Evolutionary conservation across 2,113 vertebrate species (phyloP), one percentile per base, ranked within the genome.

Genomic region (Trichomycterus rosablanca): DNA sequence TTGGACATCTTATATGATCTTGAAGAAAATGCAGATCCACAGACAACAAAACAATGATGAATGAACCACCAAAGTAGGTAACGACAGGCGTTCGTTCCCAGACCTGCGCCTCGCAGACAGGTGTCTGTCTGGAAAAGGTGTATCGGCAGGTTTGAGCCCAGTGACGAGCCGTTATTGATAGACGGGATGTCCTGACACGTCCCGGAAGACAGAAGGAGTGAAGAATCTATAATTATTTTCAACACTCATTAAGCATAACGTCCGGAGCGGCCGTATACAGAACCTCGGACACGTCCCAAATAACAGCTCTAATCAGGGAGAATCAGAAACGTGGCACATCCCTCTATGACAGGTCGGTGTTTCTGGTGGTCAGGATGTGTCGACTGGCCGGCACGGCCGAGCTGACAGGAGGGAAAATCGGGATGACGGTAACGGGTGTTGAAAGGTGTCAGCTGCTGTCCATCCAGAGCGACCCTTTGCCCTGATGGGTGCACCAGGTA

Each of bases 111-210:
- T 55, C 59, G 67, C 62, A 71, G 76, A 74, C 71, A 63, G 68
- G 54, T 74, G 74, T 70, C 73, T 56, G 52, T 74, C 57, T 76
- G 70, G 37, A 74, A 66, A 67, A 63, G 55, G 30, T 56, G 15
- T 76, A 78, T 76, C 74, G 73, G 68, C 73, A 78, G 59, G 43
- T 72, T 50, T 58, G 66, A 59, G 61, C 60, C 73, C 70, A 78
- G 59, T 74, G 71, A 75, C 76, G 62, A 50, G 57, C 46, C 30
- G 16, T 55, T 71, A 75, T 78, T 71, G 73, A 78, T 68, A 64
- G 65, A 66, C 40, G 28, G 60, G 61, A 63, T 42, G 53, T 70
- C 68, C 65, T 71, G 61, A 75, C 59, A 54, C 59, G 16, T 73
- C 49, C 44, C 71, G 62, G 66, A 20, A 8, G 19, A 16, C 34